Conservation (phyloP, 2,888 invertebrate genomes). For the Pterostichus niger region DNA sequence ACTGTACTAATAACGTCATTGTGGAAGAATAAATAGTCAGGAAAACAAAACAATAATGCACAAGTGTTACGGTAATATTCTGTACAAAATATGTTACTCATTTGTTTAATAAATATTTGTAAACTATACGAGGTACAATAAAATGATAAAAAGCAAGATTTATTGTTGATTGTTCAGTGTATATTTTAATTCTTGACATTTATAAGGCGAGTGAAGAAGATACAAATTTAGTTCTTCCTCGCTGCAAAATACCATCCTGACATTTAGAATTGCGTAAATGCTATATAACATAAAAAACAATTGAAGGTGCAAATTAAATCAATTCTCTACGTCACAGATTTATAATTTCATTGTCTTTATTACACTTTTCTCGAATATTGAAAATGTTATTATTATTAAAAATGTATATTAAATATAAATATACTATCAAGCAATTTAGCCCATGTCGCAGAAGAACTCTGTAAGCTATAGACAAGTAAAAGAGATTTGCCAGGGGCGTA, state of each 20-base stretch:
- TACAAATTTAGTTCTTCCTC: constrained; percentile 37
- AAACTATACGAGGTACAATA: not conserved
- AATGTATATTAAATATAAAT: too few relatives aligned
- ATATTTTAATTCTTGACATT: constrained; percentile 35
- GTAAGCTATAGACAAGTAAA: too few relatives aligned
- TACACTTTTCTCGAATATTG: too few relatives aligned
- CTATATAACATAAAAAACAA: constrained; percentile 29
- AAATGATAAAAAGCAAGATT: constrained; percentile 6
- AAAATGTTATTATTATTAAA: too few relatives aligned
- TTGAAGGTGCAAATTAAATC: constrained; percentile 17
- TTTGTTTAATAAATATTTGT: not conserved
- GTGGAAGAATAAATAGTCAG: not conserved
- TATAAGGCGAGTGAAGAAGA: constrained; percentile 39
- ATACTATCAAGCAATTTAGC: too few relatives aligned
- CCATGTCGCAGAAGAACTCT: too few relatives aligned
- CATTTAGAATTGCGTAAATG: constrained; percentile 29
- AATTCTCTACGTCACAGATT: not conserved
- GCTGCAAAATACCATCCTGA: constrained; percentile 3
- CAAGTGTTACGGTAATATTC: not conserved
- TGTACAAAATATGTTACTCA: not conserved
- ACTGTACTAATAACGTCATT: constrained; percentile 17
- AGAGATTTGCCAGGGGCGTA: too few relatives aligned
- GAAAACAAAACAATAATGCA: constrained; percentile 30
- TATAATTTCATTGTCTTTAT: too few relatives aligned
- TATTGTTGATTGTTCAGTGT: not conserved